These are phyloP conservation scores for Actinemys pallida DNA, from an alignment of 2,113 vertebrate genomes.

Conservation along the genomic window DNA sequence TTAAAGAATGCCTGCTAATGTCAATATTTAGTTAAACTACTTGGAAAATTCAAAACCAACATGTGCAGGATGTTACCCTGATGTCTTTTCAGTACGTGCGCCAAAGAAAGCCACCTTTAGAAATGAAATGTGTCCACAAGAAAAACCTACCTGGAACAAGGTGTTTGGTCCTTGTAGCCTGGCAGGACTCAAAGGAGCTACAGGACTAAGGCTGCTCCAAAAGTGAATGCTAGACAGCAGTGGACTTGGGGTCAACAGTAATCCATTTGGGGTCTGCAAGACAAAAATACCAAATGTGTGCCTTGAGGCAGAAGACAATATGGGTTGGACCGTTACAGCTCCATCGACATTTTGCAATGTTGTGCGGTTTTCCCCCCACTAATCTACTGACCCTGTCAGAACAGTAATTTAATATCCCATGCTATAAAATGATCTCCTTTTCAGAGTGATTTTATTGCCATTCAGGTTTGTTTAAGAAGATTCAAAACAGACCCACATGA, in stretches of 20 bases:
- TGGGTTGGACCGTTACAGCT: neutral
- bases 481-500: neutral
- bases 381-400: neutral
- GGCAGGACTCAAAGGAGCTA: slow-evolving; percentile 94
- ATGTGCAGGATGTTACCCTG: neutral
- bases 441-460: neutral
- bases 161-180: slow-evolving; percentile 93
- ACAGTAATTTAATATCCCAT: neutral
- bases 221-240: slow-evolving; percentile 95
- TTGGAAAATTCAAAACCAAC: neutral
- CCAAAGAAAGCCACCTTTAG: neutral
- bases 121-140: neutral
- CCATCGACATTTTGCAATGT: neutral
- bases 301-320: neutral
- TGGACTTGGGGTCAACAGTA: slow-evolving; percentile 93
- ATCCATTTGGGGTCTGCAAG: slow-evolving; percentile 90
- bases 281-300: slow-evolving; percentile 24
- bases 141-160: slow-evolving; percentile 90
- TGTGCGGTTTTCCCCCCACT: neutral
- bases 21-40: neutral
- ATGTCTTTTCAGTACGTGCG: rapidly evolving
- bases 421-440: neutral
- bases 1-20: neutral
- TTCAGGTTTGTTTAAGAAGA: neutral
- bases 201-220: slow-evolving; percentile 97